These are phyloP conservation scores for Coelopa pilipes DNA, from an alignment of 2,888 invertebrate species.

Conservation along the genomic window DNA sequence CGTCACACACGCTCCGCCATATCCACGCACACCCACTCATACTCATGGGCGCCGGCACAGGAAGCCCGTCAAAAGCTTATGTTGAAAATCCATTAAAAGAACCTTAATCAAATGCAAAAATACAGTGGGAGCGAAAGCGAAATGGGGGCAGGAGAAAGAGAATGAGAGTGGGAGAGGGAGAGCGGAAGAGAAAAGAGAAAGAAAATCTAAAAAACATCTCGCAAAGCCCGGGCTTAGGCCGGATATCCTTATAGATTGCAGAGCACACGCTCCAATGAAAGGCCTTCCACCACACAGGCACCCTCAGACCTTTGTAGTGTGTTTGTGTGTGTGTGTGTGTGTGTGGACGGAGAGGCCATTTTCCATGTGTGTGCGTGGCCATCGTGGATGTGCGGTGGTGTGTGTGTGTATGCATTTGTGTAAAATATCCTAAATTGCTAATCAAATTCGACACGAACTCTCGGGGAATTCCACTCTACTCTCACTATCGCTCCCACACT, in stretches of 20 bases:
- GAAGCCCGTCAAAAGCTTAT: conserved; percentile 21
- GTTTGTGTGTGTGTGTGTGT: not conserved
- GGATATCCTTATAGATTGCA: conserved; percentile 17
- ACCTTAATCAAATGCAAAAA: conserved; percentile 21
- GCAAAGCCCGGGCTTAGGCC: conserved; percentile 8
- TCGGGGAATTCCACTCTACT: not conserved
- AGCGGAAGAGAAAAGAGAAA: too few relatives aligned
- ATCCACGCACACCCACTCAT: not conserved
- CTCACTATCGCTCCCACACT: too few relatives aligned
- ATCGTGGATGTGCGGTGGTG: not conserved
- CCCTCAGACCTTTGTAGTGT: not conserved
- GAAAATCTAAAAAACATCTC: not conserved
- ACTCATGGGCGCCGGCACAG: not conserved
- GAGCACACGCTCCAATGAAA: conserved; percentile 5
- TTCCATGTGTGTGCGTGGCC: not conserved
- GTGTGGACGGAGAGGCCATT: too few relatives aligned
- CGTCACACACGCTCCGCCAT: too few relatives aligned
- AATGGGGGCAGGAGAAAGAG: not conserved
- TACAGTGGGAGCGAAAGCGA: not conserved
- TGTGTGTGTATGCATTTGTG: not conserved
- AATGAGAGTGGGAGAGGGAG: too few relatives aligned
- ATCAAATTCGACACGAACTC: conserved; percentile 7
- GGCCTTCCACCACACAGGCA: not conserved
- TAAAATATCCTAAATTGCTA: conserved; percentile 14
- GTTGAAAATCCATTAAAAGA: conserved; percentile 24